Conservation (phyloP, 2,797 vertebrate genomes). For the Champsocephalus gunnari region DNA sequence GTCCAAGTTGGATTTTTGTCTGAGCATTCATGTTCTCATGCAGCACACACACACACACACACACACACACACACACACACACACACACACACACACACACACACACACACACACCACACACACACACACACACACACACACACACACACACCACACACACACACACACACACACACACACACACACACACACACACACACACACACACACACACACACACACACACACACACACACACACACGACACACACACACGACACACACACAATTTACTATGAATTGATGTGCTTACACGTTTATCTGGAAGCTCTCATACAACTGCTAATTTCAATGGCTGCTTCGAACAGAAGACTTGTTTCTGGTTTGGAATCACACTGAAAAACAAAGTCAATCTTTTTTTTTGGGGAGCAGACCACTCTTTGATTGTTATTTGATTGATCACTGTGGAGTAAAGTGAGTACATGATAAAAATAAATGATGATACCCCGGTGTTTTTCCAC, state of each 20-base stretch:
- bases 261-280: too few species aligned
- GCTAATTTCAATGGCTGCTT: conserved; percentile 9
- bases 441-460: conserved; percentile 11
- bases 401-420: background rate
- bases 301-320: conserved; percentile 23
- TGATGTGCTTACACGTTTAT: conserved; percentile 18
- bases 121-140: background rate
- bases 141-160: background rate
- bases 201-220: conserved; percentile 15
- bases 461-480: conserved; percentile 37
- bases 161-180: background rate
- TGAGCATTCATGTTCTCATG: conserved; percentile 12
- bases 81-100: background rate
- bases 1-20: conserved; percentile 29
- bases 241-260: background rate
- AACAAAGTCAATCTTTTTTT: conserved; percentile 17
- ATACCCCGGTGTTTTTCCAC: conserved; percentile 37
- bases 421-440: conserved; percentile 49
- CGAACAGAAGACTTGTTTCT: background rate
- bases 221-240: conserved; percentile 17
- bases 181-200: conserved; percentile 8
- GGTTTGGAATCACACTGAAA: conserved; percentile 1
- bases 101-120: conserved; percentile 15
- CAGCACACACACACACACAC: background rate
- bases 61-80: background rate